Base-by-base conservation (phyloP, 2,797 vertebrate genomes). In the Phoeniculus purpureus region DNA sequence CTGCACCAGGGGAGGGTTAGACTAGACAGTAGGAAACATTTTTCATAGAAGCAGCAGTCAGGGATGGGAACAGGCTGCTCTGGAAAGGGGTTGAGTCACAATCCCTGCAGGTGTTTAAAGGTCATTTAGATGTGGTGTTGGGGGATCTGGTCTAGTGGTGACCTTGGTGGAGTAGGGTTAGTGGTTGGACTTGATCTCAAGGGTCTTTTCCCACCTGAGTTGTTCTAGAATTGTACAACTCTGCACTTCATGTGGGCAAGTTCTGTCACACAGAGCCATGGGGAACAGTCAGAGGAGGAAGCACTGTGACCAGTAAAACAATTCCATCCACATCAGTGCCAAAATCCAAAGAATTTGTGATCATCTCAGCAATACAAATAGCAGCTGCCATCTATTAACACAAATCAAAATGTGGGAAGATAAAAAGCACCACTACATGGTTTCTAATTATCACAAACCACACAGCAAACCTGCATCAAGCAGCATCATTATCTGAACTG, bases 341-440 rank as follows among this genome's bases (percentile, higher is more conserved):
- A 68, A 60, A 64, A 77, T 64, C 65, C 32, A n/a, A 89, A 60
- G 37, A 64, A n/a, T 50, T 43, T 19, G 58, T 20, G 27, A 87
- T 75, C 89, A 67, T 55, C 73, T 32, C 48, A 67, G 65, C 51
- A 73, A 59, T 34, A 40, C 70, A 81, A 52, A 72, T 48, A 89
- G 75, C 82, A 92, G 61, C 82, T 91, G 55, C 31, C 52, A 61
- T 77, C 76, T 77, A 73, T 83, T 84, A 84, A 59, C 50, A 60
- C 59, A 80, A 77, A 77, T 56, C 60, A 75, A 75, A 85, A 61
- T 12, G 55, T 50, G 31, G 34, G 73, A 47, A 83, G 86, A 74
- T 43, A 86, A 62, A 80, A 76, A 62, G 27, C 52, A 59, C 56
- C 27, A 29, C 80, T 92, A 83, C 65, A 61, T 52, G 55, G 60